Conservation (phyloP, 2,888 invertebrate species). For the Hylaea fasciaria region DNA sequence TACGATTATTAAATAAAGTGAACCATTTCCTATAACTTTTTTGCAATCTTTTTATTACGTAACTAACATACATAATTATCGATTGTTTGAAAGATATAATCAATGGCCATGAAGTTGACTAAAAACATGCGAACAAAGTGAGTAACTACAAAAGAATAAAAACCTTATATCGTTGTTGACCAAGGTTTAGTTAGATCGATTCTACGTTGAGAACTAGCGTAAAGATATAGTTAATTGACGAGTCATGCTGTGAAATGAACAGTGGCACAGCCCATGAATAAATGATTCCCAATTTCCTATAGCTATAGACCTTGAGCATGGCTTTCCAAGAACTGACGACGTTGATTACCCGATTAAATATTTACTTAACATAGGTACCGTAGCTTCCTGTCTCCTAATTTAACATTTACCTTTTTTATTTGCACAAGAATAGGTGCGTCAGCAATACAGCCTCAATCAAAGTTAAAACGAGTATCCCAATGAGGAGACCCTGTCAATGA, state of each 20-base stretch:
- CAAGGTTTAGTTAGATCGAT: neutral
- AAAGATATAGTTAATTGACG: slow-evolving; percentile 19
- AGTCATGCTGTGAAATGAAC: slow-evolving; percentile 20
- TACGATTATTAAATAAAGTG: no score
- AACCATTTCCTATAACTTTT: no score
- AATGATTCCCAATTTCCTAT: slow-evolving; percentile 26
- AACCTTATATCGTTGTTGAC: neutral
- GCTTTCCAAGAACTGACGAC: slow-evolving; percentile 17
- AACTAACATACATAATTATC: neutral
- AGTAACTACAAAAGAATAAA: neutral
- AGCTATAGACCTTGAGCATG: slow-evolving; percentile 28
- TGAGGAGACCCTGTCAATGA: neutral
- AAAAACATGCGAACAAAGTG: neutral
- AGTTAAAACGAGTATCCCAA: neutral
- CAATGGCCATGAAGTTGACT: neutral
- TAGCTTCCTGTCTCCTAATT: slow-evolving; percentile 3
- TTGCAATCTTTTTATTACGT: no score
- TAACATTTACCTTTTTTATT: slow-evolving; percentile 9
- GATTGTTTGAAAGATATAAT: neutral
- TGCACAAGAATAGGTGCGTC: neutral
- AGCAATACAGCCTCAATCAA: neutral
- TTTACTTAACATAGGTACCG: slow-evolving; percentile 12
- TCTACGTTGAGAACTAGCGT: slow-evolving; percentile 5
- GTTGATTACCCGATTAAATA: slow-evolving; percentile 24
- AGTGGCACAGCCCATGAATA: slow-evolving; percentile 26